Evolutionary conservation across 2,797 vertebrate genomes (phyloP).

Genomic region (Margarornis squamiger): DNA sequence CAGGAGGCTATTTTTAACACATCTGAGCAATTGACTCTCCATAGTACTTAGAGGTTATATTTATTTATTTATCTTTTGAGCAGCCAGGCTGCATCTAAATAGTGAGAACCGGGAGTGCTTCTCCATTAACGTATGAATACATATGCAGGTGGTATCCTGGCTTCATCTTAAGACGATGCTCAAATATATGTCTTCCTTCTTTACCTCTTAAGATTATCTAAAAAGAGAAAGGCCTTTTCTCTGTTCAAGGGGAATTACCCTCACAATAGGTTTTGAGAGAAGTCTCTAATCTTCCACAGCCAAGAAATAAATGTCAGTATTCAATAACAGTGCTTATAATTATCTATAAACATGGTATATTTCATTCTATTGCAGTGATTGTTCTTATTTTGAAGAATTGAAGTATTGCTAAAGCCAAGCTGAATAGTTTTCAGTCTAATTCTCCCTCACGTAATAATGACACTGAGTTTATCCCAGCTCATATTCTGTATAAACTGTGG

Average conservation of each 20-base stretch:
- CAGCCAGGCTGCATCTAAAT: neutral
- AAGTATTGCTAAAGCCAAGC: neutral
- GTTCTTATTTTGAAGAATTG: neutral
- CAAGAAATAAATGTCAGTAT: neutral
- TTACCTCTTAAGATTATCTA: neutral
- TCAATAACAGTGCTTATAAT: neutral
- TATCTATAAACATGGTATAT: neutral
- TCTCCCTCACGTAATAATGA: neutral
- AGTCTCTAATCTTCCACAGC: neutral
- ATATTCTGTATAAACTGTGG: neutral
- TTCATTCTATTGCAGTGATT: neutral
- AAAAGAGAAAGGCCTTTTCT: neutral
- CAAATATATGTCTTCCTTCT: neutral
- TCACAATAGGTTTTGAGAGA: neutral
- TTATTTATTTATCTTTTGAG: neutral
- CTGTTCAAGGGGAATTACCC: neutral
- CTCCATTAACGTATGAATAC: neutral
- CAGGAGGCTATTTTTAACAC: conserved; percentile 12
- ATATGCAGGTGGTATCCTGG: neutral
- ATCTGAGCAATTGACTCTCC: neutral
- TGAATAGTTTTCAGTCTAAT: neutral
- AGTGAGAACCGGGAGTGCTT: neutral
- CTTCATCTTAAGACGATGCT: neutral
- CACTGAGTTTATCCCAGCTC: neutral
- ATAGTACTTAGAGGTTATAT: neutral